Base-by-base conservation (phyloP, 2,797 vertebrate species). In the Danio albolineatus region DNA sequence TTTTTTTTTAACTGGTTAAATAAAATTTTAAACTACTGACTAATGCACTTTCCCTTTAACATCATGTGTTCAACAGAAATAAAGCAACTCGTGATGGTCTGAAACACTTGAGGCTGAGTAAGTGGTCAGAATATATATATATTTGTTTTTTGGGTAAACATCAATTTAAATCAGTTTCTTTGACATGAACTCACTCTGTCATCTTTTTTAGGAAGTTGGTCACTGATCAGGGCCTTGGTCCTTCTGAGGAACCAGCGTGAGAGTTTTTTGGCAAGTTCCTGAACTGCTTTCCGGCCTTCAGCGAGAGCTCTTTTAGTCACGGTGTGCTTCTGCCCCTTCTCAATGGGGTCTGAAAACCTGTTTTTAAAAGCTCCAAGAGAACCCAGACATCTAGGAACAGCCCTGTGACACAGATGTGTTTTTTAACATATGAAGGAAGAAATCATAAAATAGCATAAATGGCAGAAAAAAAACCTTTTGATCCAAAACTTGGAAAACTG, bases 131-230 rank as follows among this genome's bases (percentile, higher is more conserved):
- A n/a, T n/a, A n/a, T n/a, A 28, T 28, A 28, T 28, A 28, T 28
- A 28, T 28, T 28, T 3, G 28, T 28, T 28, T n/a, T 28, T 28
- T 3, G 28, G 28, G 28, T 3, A 28, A 3, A 28, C 28, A 28
- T 28, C 28, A 28, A 28, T 28, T 28, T 3, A 28, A 28, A 28
- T 28, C 28, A 13, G 0, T 56, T 56, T 21, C 10, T 56, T 41
- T 17, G 10, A 74, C 39, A 10, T 39, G 6, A 72, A 43, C 94
- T 91, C 85, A 98, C 98, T 87, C 97, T 88, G 89, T 99, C 98
- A 65, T 98, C 94, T 86, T 99, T 99, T 86, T 92, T 96, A 4
- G 97, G 97, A 65, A 99, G 83, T 62, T 99, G 97, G 72, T 93
- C 90, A 73, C 91, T 94, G 88, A 99, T 98, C 49, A 99, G 90